These are phyloP conservation scores for Timandra comae DNA, from an alignment of 2,888 invertebrate species.

Conservation along the genomic window DNA sequence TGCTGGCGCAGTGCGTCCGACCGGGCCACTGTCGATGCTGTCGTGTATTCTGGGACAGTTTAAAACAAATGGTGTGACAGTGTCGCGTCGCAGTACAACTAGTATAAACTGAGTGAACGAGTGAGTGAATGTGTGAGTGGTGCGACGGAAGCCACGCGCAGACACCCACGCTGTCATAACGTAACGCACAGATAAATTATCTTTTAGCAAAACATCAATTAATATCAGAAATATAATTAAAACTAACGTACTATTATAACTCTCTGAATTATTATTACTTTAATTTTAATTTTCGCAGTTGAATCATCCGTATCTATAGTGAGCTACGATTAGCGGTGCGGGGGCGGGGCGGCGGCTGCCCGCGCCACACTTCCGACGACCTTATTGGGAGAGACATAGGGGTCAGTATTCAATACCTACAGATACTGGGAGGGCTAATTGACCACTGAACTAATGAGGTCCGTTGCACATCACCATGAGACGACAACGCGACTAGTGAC, in stretches of 20 bases:
- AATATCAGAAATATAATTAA: slow-evolving; percentile 75
- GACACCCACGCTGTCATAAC: slow-evolving; percentile 46
- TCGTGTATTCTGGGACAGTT: slow-evolving; percentile 35
- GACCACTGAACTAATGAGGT: background rate
- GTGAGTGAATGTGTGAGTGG: slow-evolving; percentile 15
- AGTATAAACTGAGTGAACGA: slow-evolving; percentile 12
- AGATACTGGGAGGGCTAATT: background rate
- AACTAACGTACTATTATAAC: slow-evolving; percentile 73
- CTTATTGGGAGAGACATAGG: background rate
- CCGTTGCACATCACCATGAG: background rate
- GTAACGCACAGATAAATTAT: slow-evolving; percentile 69
- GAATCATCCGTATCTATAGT: slow-evolving; percentile 58
- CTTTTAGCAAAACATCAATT: slow-evolving; percentile 74
- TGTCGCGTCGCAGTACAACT: slow-evolving; percentile 19
- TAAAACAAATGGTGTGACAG: slow-evolving; percentile 35
- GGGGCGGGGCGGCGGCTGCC: slow-evolving; percentile 42
- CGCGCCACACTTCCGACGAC: slow-evolving; percentile 27
- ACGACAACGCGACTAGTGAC: too few relatives aligned
- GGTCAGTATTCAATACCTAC: background rate
- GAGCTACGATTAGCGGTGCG: slow-evolving; percentile 48
- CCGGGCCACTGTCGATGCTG: slow-evolving; percentile 24
- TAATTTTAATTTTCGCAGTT: slow-evolving; percentile 53
- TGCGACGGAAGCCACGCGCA: slow-evolving; percentile 35
- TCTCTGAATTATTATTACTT: slow-evolving; percentile 46
- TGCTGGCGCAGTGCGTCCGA: slow-evolving; percentile 20